A percentile compares a stretch with the other conserved stretches of the same genome.
Evolutionary conservation across 2,113 vertebrate species (phyloP).

Genomic region (Eidolon helvum): DNA sequence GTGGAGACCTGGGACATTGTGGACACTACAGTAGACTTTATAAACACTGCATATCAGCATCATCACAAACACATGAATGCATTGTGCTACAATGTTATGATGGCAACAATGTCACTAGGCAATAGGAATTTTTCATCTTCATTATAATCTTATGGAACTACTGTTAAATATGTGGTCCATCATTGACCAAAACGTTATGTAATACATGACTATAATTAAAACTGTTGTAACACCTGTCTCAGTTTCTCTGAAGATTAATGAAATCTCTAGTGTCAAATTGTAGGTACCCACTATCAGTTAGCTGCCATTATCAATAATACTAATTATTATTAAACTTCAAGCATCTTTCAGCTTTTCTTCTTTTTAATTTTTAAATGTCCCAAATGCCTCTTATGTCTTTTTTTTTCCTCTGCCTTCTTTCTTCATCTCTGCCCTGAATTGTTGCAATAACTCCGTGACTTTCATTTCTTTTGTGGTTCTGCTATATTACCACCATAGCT

Average conservation of each 20-base stretch:
- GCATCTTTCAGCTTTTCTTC: background rate
- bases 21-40: too few species aligned
- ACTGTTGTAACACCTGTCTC: background rate
- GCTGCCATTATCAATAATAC: constrained; percentile 31
- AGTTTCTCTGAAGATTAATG: constrained; percentile 44
- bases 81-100: background rate
- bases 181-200: background rate
- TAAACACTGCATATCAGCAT: background rate
- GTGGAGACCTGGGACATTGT: background rate
- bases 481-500: background rate
- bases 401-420: background rate
- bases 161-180: background rate
- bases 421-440: background rate
- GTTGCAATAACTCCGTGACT: background rate
- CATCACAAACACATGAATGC: background rate
- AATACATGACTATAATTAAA: background rate
- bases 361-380: constrained; percentile 34
- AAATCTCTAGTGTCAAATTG: constrained; percentile 10
- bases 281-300: background rate
- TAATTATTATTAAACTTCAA: constrained; percentile 41
- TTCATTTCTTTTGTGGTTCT: background rate
- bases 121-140: background rate
- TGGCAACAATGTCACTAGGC: background rate
- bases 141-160: background rate
- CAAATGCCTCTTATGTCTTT: background rate